A percentile compares a stretch with the other conserved stretches of the same genome.
phyloP scores from a whole-genome alignment of 2,113 vertebrate species.

The Pheucticus melanocephalus region DNA sequence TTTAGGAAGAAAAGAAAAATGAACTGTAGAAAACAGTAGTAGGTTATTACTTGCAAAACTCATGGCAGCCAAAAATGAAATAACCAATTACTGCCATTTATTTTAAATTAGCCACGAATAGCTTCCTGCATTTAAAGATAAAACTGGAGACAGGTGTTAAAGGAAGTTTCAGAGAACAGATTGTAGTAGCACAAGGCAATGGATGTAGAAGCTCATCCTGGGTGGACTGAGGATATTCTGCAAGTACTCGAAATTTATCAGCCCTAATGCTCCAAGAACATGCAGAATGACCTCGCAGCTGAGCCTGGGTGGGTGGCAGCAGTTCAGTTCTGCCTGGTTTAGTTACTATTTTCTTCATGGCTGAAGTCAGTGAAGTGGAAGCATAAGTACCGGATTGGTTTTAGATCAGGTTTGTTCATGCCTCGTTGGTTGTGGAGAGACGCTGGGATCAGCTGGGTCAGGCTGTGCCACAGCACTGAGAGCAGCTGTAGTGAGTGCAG shows the following conservation, averaged over 20 bases:
- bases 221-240: not conserved
- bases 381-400: not conserved
- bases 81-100: conserved; percentile 23
- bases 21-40: not conserved
- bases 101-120: conserved; percentile 15
- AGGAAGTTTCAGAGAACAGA: not conserved
- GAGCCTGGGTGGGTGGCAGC: not conserved
- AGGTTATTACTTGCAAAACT: not conserved
- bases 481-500: not conserved
- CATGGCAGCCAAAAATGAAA: not conserved
- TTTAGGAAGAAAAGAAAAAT: not conserved
- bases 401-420: not conserved
- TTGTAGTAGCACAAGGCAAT: not conserved
- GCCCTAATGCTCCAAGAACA: not conserved
- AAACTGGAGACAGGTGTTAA: not conserved
- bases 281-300: not conserved
- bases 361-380: not conserved
- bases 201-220: not conserved
- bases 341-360: not conserved
- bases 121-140: not conserved
- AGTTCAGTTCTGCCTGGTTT: not conserved
- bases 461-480: not conserved
- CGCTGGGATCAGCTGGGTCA: not conserved
- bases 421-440: not conserved
- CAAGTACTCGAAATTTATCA: not conserved